phyloP scores from a whole-genome alignment of 2,888 invertebrate species.

The Drosophila nigricruria region DNA sequence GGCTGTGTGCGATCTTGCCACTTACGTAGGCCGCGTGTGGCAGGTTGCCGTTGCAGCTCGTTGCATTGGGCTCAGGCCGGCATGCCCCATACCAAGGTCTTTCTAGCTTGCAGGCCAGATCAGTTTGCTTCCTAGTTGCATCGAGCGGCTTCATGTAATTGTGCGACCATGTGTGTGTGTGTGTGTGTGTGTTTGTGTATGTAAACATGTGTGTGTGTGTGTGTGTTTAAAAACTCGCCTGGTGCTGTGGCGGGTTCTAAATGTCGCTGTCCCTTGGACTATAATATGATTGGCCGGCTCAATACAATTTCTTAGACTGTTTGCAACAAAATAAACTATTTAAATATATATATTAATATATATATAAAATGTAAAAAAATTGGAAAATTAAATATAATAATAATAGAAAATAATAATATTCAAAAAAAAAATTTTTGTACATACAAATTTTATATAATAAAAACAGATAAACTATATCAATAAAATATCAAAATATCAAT shows the following conservation, averaged over 20 bases:
- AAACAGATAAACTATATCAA: no score
- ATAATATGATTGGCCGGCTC: constrained; percentile 28
- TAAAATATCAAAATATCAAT: no score
- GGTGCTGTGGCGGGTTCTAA: constrained; percentile 45
- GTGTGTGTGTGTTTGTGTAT: constrained; percentile 31
- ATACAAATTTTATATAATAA: no score
- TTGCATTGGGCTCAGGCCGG: constrained; percentile 53
- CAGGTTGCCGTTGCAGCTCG: constrained; percentile 68
- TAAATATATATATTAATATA: background rate
- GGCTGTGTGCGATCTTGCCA: constrained; percentile 81
- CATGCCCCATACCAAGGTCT: constrained; percentile 75
- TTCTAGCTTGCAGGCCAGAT: constrained; percentile 75
- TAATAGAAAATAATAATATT: no score
- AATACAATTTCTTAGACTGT: constrained; percentile 12
- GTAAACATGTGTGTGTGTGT: constrained; percentile 15
- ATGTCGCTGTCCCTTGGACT: constrained; percentile 73
- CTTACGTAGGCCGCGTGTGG: constrained; percentile 82
- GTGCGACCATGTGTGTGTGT: constrained; percentile 48
- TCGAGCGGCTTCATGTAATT: constrained; percentile 70
- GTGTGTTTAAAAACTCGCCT: constrained; percentile 40
- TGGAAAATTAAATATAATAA: background rate
- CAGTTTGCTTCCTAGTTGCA: constrained; percentile 81
- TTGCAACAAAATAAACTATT: constrained; percentile 22
- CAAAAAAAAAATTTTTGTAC: no score
- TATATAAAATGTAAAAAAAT: no score